Evolutionary conservation across 2,888 invertebrate species (phyloP).

Genomic region (Phorcus lineatus): DNA sequence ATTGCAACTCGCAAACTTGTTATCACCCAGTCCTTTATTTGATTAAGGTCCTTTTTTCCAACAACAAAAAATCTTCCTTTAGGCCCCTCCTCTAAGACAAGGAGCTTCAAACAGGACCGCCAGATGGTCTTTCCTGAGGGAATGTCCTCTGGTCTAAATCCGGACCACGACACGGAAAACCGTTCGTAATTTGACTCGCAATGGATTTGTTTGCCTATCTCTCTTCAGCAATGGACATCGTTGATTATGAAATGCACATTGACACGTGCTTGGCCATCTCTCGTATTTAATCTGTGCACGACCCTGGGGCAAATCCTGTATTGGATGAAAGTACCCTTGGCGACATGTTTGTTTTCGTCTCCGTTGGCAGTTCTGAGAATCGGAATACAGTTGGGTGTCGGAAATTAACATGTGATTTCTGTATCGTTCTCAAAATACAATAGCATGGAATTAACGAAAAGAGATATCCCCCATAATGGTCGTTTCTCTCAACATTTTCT

Average conservation of each 20-base stretch:
- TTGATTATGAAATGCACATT: conserved; percentile 14
- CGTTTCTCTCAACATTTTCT: too few species aligned
- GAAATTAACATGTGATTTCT: conserved; percentile 4
- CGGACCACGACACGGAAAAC: neutral
- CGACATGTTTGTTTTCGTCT: neutral
- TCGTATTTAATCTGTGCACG: neutral
- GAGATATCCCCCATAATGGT: too few species aligned
- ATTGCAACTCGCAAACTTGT: neutral
- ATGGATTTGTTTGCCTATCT: conserved; percentile 2
- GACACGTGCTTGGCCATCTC: neutral
- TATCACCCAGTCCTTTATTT: neutral
- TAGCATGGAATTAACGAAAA: too few species aligned
- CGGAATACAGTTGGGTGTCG: neutral
- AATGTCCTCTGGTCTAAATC: neutral
- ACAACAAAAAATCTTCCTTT: neutral
- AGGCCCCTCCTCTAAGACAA: neutral
- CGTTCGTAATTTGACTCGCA: neutral
- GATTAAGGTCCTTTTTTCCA: neutral
- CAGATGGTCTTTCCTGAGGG: neutral
- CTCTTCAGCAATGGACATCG: neutral
- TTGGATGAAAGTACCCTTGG: neutral
- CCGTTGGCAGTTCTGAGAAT: neutral
- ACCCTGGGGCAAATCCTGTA: neutral
- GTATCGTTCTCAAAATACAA: neutral
- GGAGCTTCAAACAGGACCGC: neutral